Conservation (phyloP, 92 coral and sea anemone genomes). For the Zoanthus sansibaricus region DNA sequence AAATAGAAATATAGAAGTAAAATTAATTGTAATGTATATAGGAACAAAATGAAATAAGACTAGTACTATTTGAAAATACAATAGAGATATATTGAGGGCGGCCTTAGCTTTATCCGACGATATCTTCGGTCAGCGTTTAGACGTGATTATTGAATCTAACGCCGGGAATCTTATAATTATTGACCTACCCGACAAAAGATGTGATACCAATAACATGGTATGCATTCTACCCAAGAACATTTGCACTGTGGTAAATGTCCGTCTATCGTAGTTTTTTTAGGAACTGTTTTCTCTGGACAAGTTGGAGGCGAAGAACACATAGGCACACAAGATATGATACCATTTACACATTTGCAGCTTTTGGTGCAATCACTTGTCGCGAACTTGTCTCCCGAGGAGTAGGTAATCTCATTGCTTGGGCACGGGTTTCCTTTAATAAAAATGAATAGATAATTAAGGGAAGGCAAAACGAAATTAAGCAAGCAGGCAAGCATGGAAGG, state of each 20-base stretch:
- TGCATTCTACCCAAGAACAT: not conserved
- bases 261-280: not conserved
- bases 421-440: not conserved
- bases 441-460: not conserved
- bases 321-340: not conserved
- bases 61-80: no score
- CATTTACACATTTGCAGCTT: not conserved
- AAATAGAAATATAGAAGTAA: no score
- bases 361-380: not conserved
- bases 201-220: not conserved
- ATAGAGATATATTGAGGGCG: no score
- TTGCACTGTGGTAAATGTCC: not conserved
- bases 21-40: no score
- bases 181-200: not conserved
- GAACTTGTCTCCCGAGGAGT: conserved; percentile 12
- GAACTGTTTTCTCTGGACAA: not conserved
- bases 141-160: no score
- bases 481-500: no score
- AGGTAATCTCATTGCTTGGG: not conserved
- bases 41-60: no score
- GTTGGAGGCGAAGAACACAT: not conserved
- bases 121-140: no score
- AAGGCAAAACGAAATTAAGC: no score
- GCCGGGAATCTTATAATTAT: not conserved
- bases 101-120: no score